A percentile compares a stretch with the other conserved stretches of the same genome.
Conservation (phyloP, 2,113 vertebrate genomes). For the Halcyon malimbica region DNA sequence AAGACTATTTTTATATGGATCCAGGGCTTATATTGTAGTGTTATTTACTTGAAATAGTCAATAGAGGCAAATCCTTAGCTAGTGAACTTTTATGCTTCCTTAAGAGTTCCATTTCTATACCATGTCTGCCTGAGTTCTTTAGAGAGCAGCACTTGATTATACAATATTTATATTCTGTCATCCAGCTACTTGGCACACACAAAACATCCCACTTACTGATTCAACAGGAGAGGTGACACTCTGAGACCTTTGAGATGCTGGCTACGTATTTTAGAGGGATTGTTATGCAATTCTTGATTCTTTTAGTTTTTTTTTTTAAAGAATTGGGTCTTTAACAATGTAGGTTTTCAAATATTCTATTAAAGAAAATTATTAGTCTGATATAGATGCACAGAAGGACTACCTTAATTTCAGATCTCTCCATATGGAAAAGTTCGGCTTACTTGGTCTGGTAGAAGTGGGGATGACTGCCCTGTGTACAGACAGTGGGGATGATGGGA, state of each 20-base stretch:
- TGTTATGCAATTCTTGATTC: not conserved
- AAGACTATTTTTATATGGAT: constrained; percentile 3
- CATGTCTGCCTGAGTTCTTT: not conserved
- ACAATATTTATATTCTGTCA: constrained; percentile 6
- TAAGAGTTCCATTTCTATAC: not conserved
- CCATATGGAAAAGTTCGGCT: not conserved
- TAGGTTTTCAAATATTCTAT: not conserved
- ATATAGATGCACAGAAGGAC: not conserved
- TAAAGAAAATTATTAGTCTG: not conserved
- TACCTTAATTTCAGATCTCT: not conserved
- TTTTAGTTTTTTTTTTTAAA: not conserved
- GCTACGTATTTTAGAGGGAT: not conserved
- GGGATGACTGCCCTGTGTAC: not conserved
- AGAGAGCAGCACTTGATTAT: not conserved
- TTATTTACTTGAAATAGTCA: constrained; percentile 13
- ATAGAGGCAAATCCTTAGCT: not conserved
- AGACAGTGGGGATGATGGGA: not conserved
- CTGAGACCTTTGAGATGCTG: not conserved
- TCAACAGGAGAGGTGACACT: not conserved
- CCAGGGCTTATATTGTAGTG: not conserved
- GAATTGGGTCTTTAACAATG: not conserved
- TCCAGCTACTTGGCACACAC: not conserved
- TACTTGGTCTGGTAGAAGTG: not conserved
- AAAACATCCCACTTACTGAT: not conserved
- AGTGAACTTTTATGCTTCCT: not conserved